Evolutionary conservation across 2,797 vertebrate genomes (phyloP).

Genomic region (Picus viridis): DNA sequence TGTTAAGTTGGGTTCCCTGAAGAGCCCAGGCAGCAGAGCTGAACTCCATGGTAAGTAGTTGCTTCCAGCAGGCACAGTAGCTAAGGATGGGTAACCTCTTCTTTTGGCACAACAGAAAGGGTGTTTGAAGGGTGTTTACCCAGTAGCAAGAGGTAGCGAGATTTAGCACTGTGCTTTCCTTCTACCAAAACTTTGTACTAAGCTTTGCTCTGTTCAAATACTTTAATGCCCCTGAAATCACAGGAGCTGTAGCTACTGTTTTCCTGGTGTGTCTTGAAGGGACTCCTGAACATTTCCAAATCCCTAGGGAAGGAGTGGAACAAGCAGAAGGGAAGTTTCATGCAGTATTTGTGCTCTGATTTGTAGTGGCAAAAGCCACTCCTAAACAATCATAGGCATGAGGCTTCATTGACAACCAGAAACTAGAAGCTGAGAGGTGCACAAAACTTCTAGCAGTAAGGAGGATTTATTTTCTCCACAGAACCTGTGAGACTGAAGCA

Average conservation of each 20-base stretch:
- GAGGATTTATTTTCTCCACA: background rate
- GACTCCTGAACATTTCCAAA: background rate
- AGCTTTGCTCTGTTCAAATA: background rate
- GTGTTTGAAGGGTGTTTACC: background rate
- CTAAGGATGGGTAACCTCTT: background rate
- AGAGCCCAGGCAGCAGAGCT: background rate
- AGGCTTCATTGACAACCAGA: background rate
- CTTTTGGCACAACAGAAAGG: background rate
- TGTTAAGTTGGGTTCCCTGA: background rate
- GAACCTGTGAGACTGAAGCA: background rate
- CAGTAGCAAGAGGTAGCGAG: background rate
- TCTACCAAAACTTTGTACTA: background rate
- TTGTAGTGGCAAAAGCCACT: background rate
- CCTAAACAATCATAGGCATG: background rate
- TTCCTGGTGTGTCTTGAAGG: background rate
- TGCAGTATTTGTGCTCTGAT: background rate
- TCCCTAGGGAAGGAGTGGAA: background rate
- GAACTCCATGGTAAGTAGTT: background rate
- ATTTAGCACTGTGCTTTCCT: background rate
- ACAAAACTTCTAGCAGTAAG: background rate
- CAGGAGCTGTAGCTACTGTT: background rate
- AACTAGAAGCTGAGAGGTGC: background rate
- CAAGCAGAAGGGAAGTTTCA: background rate
- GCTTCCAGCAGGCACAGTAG: background rate
- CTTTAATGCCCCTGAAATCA: background rate